A percentile compares a stretch with the other conserved stretches of the same genome.
Conservation (phyloP, 2,113 vertebrate genomes). For the Abramis brama region DNA sequence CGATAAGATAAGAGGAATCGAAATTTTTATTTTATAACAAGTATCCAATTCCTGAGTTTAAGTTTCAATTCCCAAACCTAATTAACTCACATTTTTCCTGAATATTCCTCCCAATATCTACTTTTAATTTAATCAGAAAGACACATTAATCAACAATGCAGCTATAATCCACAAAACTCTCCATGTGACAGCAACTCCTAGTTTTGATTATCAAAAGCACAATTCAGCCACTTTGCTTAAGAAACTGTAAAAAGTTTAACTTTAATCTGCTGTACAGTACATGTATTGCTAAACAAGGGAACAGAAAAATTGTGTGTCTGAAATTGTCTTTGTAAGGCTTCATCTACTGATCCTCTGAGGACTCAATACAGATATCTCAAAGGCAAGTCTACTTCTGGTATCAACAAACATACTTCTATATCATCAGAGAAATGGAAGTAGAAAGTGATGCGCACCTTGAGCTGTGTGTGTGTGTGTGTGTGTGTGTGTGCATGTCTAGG, state of each 20-base stretch:
- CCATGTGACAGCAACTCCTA: background rate
- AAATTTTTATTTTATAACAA: too few species aligned
- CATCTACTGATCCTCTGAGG: background rate
- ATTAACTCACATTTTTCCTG: too few species aligned
- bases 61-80: too few species aligned
- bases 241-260: background rate
- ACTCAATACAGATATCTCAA: slow-evolving; percentile 7
- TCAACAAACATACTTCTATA: slow-evolving; percentile 14
- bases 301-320: background rate
- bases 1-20: too few species aligned
- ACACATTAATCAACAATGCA: background rate
- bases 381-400: background rate
- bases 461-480: background rate
- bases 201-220: background rate
- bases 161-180: background rate
- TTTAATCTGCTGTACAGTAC: background rate
- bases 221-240: background rate
- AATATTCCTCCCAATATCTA: background rate
- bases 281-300: background rate
- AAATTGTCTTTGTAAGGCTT: slow-evolving; percentile 1
- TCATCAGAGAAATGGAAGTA: slow-evolving; percentile 1
- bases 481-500: slow-evolving; percentile 2
- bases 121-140: background rate
- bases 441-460: background rate
- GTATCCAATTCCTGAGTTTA: too few species aligned